phyloP scores from a whole-genome alignment of 2,888 invertebrate species.

The Colostygia pectinataria region DNA sequence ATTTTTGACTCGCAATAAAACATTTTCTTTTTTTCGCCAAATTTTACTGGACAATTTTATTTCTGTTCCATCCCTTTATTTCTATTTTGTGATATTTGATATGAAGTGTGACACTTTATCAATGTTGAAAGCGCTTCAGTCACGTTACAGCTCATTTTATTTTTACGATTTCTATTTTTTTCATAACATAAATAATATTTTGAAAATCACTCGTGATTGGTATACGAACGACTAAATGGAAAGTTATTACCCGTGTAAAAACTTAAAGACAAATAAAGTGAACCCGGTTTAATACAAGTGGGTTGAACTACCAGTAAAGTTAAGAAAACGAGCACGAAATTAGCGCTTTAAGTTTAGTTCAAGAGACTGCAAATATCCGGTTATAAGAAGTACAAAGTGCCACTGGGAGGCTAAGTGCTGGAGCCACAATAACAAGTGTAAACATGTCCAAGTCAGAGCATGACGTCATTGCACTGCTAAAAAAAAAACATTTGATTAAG shows the following conservation, averaged over 20 bases:
- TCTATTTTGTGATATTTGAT: conserved; percentile 2
- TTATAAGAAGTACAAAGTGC: background rate
- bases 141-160: background rate
- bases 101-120: too few species aligned
- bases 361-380: background rate
- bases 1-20: conserved; percentile 13
- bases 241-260: too few species aligned
- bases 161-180: background rate
- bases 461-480: too few species aligned
- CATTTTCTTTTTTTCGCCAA: conserved; percentile 11
- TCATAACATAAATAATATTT: too few species aligned
- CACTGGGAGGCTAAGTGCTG: background rate
- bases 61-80: conserved; percentile 2
- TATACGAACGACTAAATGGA: too few species aligned
- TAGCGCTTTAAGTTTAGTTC: conserved; percentile 3
- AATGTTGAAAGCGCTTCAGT: background rate
- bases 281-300: too few species aligned
- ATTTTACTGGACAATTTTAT: conserved; percentile 12
- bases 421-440: background rate
- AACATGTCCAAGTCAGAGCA: background rate
- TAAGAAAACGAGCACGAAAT: conserved; percentile 6
- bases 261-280: background rate
- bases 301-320: conserved; percentile 1
- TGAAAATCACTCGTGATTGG: too few species aligned
- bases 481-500: too few species aligned